Conservation (phyloP, 2,113 vertebrate species). For the Etheostoma spectabile region DNA sequence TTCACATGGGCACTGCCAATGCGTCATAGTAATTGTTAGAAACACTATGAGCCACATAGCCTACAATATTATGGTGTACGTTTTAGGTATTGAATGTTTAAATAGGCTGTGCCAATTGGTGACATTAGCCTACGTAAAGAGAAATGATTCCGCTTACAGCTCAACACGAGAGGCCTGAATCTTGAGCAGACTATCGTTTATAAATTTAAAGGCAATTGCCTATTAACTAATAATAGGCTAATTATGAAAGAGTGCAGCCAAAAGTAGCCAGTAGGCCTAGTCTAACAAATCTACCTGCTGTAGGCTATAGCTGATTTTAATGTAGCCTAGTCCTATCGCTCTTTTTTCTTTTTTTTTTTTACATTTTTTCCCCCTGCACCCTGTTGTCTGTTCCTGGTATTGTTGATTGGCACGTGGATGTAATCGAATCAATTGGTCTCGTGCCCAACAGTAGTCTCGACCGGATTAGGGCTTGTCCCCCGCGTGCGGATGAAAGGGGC, state of each 20-base stretch:
- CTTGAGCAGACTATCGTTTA: neutral
- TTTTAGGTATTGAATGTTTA: neutral
- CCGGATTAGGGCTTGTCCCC: slow-evolving; percentile 69
- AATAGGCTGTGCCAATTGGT: neutral
- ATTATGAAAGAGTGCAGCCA: neutral
- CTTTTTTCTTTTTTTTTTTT: neutral
- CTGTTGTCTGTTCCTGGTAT: neutral
- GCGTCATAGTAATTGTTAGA: slow-evolving; percentile 2
- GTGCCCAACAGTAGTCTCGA: slow-evolving; percentile 63
- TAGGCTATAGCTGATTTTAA: neutral
- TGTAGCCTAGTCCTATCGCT: neutral
- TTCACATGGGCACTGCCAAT: slow-evolving; percentile 45
- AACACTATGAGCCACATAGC: neutral
- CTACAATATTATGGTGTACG: neutral
- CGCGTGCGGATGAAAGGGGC: slow-evolving; percentile 52
- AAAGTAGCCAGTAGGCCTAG: neutral
- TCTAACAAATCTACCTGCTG: no score
- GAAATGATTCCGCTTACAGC: neutral
- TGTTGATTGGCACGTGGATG: slow-evolving; percentile 60
- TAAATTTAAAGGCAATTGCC: neutral
- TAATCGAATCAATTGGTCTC: slow-evolving; percentile 70
- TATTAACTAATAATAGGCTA: neutral
- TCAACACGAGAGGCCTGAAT: neutral
- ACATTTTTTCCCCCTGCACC: neutral
- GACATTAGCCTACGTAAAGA: neutral